Evolutionary conservation across 2,888 invertebrate species (phyloP), one percentile per base, ranked within the genome.

Genomic region (Melinaea marsaeus): DNA sequence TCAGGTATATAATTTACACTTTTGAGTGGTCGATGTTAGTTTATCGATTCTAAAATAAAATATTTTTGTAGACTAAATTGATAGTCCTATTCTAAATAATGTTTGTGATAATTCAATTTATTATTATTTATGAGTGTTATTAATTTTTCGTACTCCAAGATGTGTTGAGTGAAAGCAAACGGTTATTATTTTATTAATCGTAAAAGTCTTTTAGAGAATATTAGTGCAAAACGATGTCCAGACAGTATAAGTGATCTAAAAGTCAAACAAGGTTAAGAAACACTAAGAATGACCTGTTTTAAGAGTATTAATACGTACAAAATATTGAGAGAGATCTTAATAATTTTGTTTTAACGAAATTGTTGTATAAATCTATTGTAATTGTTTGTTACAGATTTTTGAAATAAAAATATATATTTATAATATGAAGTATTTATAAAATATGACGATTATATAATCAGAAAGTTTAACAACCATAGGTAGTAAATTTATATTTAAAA

Each of bases 1-100:
- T 80, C 79, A 81, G 74, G 76, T 73, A 78, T 79, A 72, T 76
- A 84, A 85, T 85, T 85, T 79, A 84, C 85, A 84, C 82, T 75
- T 83, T 73, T 69, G 73, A 78, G 79, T 78, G 78, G 78, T 75
- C 80, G 82, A 84, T 79, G 79, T 82, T 70, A 73, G 74, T 83
- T 84, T 83, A 81, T 82, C 73, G 79, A 72, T 74, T 72, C 71
- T 74, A 75, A 75, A 78, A 79, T 74, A 32, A 51, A 51, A 51
- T 32, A 32, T n/a, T 32, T 51, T 51, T 32, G 6, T 51, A 32
- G 22, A 22, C 22, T 22, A 22, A 22, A 22, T 22, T 22, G 22
- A 22, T 1, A 1, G 22, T 51, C 32, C 9, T 32, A 9, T 51
- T 9, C 22, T 13, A 13, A 22, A 48, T 32, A 32, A 11, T 51